Evolutionary conservation across 2,113 vertebrate genomes (phyloP), one percentile per base, ranked within the genome.

Genomic region (Psophia crepitans): DNA sequence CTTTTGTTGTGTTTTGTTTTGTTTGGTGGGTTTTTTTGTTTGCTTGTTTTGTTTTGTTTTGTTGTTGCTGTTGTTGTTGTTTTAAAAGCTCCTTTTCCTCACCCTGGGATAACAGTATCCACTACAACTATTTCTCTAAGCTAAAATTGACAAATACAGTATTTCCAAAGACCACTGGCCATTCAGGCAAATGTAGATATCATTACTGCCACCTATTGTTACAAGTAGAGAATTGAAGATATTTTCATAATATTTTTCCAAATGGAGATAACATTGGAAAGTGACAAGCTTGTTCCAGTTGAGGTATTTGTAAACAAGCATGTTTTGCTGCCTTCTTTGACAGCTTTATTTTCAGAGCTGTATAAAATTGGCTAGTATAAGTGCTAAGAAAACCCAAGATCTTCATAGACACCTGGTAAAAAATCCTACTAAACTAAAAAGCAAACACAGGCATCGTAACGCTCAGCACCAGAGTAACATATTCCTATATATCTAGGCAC

Each of bases 151-250:
- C 16, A 71, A 37, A 44, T 26, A 12, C 7, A 46, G 14, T 17
- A 41, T 87, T 96, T 84, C 76, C 70, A 82, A 87, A 70, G 48
- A 57, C 88, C 39, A 61, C 57, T 46, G 77, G 32, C 37, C 80
- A 20, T 41, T 51, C 64, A 64, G 53, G 23, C 17, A 90, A 56
- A 93, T 92, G 57, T 65, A 91, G 97, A 71, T 97, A 92, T 94
- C 92, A 33, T 87, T 94, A 95, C 95, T 96, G 97, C 97, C 96
- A 97, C 92, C 97, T 97, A 95, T 97, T 93, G 97, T 82, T 94
- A 61, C 21, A 84, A 91, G 23, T 21, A 64, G 32, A 82, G 61
- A 95, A 97, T 3, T 95, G 80, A 92, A 96, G 22, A 48, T 71
- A 20, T 49, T 89, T 93, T 89, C 56, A 26, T 78, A 51, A 54